phyloP scores from a whole-genome alignment of 2,888 invertebrate genomes.

The Cephus rjabovi region DNA sequence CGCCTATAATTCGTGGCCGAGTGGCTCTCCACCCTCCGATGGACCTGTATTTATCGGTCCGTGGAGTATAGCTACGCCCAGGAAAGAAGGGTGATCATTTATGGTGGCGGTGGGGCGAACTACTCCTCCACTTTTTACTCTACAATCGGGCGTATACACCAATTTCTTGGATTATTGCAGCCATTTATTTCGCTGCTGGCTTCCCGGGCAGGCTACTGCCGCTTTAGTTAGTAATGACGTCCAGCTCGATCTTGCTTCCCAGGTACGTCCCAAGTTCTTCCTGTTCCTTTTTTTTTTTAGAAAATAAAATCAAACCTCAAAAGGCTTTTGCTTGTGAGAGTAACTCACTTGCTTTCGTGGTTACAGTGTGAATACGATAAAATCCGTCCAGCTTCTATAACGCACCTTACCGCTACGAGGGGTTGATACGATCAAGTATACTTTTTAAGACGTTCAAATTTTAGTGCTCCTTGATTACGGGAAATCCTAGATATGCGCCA shows the following conservation, averaged over 20 bases:
- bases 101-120: constrained; percentile 39
- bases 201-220: constrained; percentile 38
- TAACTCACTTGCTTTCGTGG: background rate
- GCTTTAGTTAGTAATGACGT: constrained; percentile 56
- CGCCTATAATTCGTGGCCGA: constrained; percentile 64
- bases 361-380: background rate
- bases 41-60: constrained; percentile 66
- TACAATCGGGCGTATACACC: constrained; percentile 56
- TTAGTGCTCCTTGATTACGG: too few relatives aligned
- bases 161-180: constrained; percentile 54
- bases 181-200: constrained; percentile 55
- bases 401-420: background rate
- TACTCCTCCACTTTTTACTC: constrained; percentile 44
- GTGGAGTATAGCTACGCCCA: constrained; percentile 59
- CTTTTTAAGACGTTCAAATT: background rate
- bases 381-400: background rate
- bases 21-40: constrained; percentile 48
- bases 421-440: background rate
- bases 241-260: constrained; percentile 23
- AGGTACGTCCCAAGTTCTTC: background rate
- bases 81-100: constrained; percentile 62
- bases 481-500: too few relatives aligned
- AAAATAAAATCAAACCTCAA: background rate
- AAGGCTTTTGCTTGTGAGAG: background rate
- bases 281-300: background rate